Evolutionary conservation across 1,140 invertebrate species (phyloP).

Genomic region (Neodiprion virginianus): DNA sequence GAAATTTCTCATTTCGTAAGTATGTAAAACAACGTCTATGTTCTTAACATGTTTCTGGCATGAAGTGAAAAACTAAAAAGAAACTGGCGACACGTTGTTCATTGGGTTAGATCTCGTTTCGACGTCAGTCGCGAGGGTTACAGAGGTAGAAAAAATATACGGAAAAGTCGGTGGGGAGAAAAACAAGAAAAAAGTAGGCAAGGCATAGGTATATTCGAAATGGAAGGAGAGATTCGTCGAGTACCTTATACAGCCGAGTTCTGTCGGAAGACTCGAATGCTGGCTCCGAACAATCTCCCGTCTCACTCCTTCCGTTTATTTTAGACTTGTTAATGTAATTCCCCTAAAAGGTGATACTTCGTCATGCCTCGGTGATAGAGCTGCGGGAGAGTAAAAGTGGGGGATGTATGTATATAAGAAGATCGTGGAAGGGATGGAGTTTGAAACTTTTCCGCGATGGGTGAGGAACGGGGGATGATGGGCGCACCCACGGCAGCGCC

Average conservation of each 20-base stretch:
- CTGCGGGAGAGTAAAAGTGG: background rate
- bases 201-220: no score
- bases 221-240: no score
- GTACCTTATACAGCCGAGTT: no score
- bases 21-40: no score
- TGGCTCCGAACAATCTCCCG: background rate
- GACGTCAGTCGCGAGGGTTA: background rate
- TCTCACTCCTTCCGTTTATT: background rate
- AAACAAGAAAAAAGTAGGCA: no score
- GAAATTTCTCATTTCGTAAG: no score
- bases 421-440: background rate
- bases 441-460: background rate
- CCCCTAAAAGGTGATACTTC: conserved; percentile 7
- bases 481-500: background rate
- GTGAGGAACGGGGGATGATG: no score
- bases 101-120: background rate
- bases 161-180: background rate
- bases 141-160: background rate
- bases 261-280: background rate
- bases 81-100: background rate
- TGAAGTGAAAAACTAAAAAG: background rate
- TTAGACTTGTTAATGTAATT: conserved; percentile 8
- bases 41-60: no score
- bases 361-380: conserved; percentile 5
- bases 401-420: background rate